Percentiles rank a stretch among this genome's conserved stretches.
phyloP scores from a whole-genome alignment of 37 sponge, comb jelly and placozoan genomes.

The Ianthella basta region DNA sequence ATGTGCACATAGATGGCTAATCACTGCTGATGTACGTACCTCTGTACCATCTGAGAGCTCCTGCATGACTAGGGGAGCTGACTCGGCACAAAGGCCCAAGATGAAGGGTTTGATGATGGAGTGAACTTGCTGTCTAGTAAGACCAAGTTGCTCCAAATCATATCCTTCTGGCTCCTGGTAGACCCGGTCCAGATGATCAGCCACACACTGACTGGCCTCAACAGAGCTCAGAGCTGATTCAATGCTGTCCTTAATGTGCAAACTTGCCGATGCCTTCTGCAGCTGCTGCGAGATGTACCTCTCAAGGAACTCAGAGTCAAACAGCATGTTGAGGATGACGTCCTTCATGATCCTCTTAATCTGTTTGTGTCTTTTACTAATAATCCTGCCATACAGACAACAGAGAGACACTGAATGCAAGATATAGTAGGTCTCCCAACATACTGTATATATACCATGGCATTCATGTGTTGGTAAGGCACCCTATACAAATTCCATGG shows the following conservation, averaged over 20 bases:
- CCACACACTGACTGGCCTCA: conserved; percentile 47
- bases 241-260: conserved; percentile 59
- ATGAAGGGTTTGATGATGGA: conserved; percentile 73
- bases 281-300: conserved; percentile 62
- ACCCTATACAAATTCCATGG: no score
- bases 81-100: conserved; percentile 78
- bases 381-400: conserved; percentile 67
- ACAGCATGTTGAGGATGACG: conserved; percentile 68
- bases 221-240: conserved; percentile 48
- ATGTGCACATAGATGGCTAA: neutral
- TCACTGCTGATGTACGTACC: neutral
- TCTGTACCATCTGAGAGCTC: neutral
- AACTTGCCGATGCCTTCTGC: conserved; percentile 44
- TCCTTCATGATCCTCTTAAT: conserved; percentile 62
- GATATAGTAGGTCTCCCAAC: neutral
- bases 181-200: conserved; percentile 39
- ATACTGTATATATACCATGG: neutral
- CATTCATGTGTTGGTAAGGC: neutral
- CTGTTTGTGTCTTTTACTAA: conserved; percentile 56
- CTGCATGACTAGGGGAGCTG: conserved; percentile 54
- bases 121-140: conserved; percentile 42
- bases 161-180: conserved; percentile 61
- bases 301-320: conserved; percentile 63
- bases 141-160: conserved; percentile 54
- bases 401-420: neutral